Evolutionary conservation across 1,140 invertebrate genomes (phyloP).

Genomic region (Trachymyrmex septentrionalis): DNA sequence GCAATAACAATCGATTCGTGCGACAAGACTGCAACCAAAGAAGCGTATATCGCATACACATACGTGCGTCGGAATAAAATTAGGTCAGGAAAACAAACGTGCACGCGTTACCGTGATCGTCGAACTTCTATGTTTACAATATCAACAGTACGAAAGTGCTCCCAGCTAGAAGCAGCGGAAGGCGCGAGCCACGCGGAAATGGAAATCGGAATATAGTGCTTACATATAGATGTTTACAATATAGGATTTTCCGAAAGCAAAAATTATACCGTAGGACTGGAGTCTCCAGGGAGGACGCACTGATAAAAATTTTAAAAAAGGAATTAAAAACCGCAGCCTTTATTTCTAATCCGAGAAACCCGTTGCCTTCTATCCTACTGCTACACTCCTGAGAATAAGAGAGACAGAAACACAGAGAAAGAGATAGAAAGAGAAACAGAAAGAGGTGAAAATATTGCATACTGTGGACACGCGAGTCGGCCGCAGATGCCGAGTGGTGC

Average conservation of each 20-base stretch:
- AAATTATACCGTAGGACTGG: not conserved
- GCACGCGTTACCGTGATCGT: slow-evolving; percentile 6
- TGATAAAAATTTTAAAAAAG: slow-evolving; percentile 8
- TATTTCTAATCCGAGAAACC: not conserved
- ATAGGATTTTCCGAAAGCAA: not conserved
- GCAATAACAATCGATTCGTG: not conserved
- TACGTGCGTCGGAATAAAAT: not conserved
- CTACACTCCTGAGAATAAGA: slow-evolving; percentile 28
- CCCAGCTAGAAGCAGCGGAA: not conserved
- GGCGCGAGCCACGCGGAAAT: not conserved
- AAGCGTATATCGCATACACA: slow-evolving; percentile 25
- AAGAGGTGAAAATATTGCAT: slow-evolving; percentile 77
- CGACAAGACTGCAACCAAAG: slow-evolving; percentile 32
- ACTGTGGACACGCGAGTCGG: slow-evolving; percentile 87
- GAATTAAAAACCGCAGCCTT: not conserved
- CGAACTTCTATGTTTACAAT: not conserved
- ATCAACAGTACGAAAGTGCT: slow-evolving; percentile 9
- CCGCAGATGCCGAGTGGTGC: slow-evolving; percentile 85
- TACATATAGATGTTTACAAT: not conserved
- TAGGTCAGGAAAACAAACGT: slow-evolving; percentile 9
- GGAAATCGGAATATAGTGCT: not conserved
- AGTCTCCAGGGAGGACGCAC: not conserved
- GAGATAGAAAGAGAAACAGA: slow-evolving; percentile 56
- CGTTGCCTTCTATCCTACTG: slow-evolving; percentile 22
- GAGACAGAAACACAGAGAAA: slow-evolving; percentile 25